Base-by-base conservation (phyloP, 2,113 vertebrate species). In the Albula goreensis region DNA sequence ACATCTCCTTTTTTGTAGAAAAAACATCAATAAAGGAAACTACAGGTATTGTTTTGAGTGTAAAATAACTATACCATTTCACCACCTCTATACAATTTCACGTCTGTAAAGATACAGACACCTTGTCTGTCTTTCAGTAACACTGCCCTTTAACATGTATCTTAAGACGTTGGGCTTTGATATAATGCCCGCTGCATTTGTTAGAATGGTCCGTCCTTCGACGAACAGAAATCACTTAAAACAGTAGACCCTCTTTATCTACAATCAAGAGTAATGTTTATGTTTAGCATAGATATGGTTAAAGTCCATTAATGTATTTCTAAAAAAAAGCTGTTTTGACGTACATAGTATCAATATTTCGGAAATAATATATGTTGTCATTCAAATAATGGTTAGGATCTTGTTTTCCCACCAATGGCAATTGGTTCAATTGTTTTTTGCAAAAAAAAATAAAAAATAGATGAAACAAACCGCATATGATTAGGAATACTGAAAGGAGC, bases 51-150 rank as follows among this genome's bases (percentile, higher is more conserved):
- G 83, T 87, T 88, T 87, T 88, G 89, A 92, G 91, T 88, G 92
- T 94, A 96, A 94, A 95, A 93, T 90, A 91, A 91, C 90, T 95
- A 95, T 85, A 95, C 94, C 94, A 94, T 91, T 92, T 93, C 93
- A 53, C 66, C 51, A 22, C 74, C 31, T 49, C 77, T 83, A 78
- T 66, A 91, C 92, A 94, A 93, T 91, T 92, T 87, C n/a, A 84
- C 78, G 85, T 91, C 88, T 88, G 91, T 83, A 86, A 88, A 91
- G 87, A 83, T 17, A 87, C 90, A 88, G 89, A 89, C 78, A 25
- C 86, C 78, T 84, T 41, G 80, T 90, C 15, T 82, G 89, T 80
- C 89, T 90, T 89, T 79, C 81, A 87, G 83, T 84, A 80, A 89
- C 86, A 70, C 80, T 83, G 63, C 79, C 80, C 86, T 86, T 86